Conservation (phyloP, 2,797 vertebrate genomes). For the Coendou prehensilis region DNA sequence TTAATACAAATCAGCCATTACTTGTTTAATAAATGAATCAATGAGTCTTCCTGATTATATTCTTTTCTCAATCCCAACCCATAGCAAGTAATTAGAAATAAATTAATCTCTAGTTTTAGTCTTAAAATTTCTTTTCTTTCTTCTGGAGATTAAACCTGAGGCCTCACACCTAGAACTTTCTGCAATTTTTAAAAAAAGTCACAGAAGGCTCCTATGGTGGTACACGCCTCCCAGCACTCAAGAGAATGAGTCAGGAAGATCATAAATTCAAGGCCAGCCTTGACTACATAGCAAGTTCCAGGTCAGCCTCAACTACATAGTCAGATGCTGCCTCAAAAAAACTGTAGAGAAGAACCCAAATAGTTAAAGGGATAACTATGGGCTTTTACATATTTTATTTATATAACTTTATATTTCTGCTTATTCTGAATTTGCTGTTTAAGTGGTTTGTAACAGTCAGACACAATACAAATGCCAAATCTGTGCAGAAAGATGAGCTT, state of each 20-base stretch:
- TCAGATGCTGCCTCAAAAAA: too few species aligned
- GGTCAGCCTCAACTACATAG: too few species aligned
- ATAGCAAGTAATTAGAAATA: constrained; percentile 23
- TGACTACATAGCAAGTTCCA: too few species aligned
- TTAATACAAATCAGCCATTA: background rate
- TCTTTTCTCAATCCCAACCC: background rate
- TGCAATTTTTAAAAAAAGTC: background rate
- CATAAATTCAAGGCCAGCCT: too few species aligned
- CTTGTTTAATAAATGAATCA: background rate
- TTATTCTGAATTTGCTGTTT: background rate
- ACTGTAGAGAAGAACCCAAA: constrained; percentile 16
- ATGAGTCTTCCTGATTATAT: constrained; percentile 16
- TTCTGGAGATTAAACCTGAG: background rate
- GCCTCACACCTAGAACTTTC: background rate
- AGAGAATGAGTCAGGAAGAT: too few species aligned
- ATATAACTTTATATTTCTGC: constrained; percentile 45
- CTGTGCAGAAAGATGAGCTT: background rate
- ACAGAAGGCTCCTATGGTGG: background rate
- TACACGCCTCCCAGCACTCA: too few species aligned
- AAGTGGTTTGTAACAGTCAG: constrained; percentile 30
- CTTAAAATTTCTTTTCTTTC: background rate
- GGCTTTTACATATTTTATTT: background rate
- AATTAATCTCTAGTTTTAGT: constrained; percentile 51
- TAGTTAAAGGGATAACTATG: constrained; percentile 2
- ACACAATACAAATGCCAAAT: constrained; percentile 9